Conservation (phyloP, 2,113 vertebrate genomes). For the Entelurus aequoreus region DNA sequence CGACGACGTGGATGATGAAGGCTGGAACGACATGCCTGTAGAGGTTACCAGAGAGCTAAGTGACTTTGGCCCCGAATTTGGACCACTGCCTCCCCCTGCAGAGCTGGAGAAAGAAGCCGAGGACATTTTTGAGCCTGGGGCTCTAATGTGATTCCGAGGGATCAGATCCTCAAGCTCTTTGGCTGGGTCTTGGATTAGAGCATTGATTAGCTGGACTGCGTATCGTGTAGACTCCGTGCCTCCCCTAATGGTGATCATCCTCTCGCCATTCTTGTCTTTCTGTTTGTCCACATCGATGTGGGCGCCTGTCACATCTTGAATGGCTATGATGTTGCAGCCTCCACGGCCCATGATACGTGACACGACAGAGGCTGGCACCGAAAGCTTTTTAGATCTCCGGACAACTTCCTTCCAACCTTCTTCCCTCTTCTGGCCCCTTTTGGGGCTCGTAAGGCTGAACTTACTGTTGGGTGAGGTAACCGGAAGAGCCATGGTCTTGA, state of each 20-base stretch:
- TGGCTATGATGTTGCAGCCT: slow-evolving; percentile 97
- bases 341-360: slow-evolving; percentile 99
- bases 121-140: slow-evolving; percentile 82
- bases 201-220: slow-evolving; percentile 95
- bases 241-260: slow-evolving; percentile 99
- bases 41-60: slow-evolving; percentile 86
- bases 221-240: slow-evolving; percentile 96
- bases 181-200: slow-evolving; percentile 97
- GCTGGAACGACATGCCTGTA: slow-evolving; percentile 81
- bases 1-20: slow-evolving; percentile 71
- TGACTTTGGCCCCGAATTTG: slow-evolving; percentile 80
- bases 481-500: slow-evolving; percentile 88
- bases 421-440: slow-evolving; percentile 95
- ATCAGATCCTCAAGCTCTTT: slow-evolving; percentile 99
- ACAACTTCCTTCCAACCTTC: slow-evolving; percentile 99
- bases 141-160: slow-evolving; percentile 95
- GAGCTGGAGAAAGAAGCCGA: slow-evolving; percentile 79
- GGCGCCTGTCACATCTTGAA: slow-evolving; percentile 97
- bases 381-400: slow-evolving; percentile 97
- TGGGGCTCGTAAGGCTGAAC: slow-evolving; percentile 93
- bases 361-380: slow-evolving; percentile 95
- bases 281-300: slow-evolving; percentile 99
- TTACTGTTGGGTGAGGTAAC: slow-evolving; percentile 87
- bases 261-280: slow-evolving; percentile 98
- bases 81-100: slow-evolving; percentile 79